A percentile compares a stretch with the other conserved stretches of the same genome.
These are phyloP conservation scores for Margaritifera margaritifera DNA, from an alignment of 2,888 invertebrate genomes.

Conservation along the genomic window DNA sequence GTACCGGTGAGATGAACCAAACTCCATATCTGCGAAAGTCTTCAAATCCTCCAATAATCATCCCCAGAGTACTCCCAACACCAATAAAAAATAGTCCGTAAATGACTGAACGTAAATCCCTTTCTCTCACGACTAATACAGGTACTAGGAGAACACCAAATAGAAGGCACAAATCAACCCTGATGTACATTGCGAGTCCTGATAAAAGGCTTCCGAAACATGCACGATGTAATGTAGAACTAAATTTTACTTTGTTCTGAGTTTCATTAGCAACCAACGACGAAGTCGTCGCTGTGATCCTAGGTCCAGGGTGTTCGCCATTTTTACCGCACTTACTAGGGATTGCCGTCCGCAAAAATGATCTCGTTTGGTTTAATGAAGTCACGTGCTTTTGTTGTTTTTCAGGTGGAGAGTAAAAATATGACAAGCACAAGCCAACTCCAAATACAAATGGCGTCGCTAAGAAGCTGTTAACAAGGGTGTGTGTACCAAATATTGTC, in stretches of 20 bases:
- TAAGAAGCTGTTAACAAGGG: constrained; percentile 59
- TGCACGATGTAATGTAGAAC: too few relatives aligned
- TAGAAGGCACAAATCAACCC: constrained; percentile 48
- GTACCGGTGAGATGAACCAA: constrained; percentile 54
- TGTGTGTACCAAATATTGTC: constrained; percentile 61
- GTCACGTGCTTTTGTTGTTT: too few relatives aligned
- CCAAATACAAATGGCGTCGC: constrained; percentile 46
- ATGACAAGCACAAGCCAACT: constrained; percentile 5
- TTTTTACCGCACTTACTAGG: too few relatives aligned
- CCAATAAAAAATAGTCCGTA: constrained; percentile 1
- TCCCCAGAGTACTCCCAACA: constrained; percentile 38
- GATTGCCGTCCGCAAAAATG: too few relatives aligned
- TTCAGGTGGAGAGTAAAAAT: constrained; percentile 1
- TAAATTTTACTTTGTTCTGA: too few relatives aligned
- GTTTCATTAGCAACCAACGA: too few relatives aligned
- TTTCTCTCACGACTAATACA: constrained; percentile 1
- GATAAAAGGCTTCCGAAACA: too few relatives aligned
- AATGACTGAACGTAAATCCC: background rate
- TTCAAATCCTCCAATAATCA: constrained; percentile 46
- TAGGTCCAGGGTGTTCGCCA: too few relatives aligned
- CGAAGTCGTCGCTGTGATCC: too few relatives aligned
- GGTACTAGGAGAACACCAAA: constrained; percentile 18
- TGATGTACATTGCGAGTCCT: constrained; percentile 35
- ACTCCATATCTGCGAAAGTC: constrained; percentile 50
- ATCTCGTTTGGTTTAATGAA: too few relatives aligned